phyloP scores from a whole-genome alignment of 2,888 invertebrate genomes.

The Xestoiulus laeticollis region DNA sequence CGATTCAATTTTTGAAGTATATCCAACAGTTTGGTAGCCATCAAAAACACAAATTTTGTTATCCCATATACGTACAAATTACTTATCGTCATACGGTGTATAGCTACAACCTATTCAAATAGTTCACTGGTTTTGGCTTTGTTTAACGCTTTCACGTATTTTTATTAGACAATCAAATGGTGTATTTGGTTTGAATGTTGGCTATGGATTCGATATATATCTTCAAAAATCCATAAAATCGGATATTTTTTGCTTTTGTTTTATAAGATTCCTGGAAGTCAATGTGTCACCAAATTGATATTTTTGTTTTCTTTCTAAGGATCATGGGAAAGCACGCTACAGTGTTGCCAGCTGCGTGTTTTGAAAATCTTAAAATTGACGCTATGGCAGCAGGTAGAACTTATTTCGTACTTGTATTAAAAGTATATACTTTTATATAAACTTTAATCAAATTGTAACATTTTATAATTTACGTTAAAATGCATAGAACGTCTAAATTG shows the following conservation, averaged over 20 bases:
- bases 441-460: too few relatives aligned
- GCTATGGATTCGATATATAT: not conserved
- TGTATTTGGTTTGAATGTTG: not conserved
- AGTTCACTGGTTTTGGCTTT: not conserved
- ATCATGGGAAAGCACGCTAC: too few relatives aligned
- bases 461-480: too few relatives aligned
- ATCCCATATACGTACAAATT: conserved; percentile 12
- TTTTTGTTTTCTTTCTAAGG: too few relatives aligned
- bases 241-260: not conserved
- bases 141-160: not conserved
- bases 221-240: not conserved
- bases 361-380: too few relatives aligned
- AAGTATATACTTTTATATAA: too few relatives aligned
- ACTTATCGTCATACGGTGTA: not conserved
- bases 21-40: conserved; percentile 39
- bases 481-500: too few relatives aligned
- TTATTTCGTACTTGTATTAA: too few relatives aligned
- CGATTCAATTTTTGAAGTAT: conserved; percentile 1
- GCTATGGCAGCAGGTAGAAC: too few relatives aligned
- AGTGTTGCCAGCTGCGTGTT: too few relatives aligned
- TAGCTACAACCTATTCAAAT: not conserved
- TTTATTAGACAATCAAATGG: not conserved
- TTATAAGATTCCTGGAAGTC: not conserved
- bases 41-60: conserved; percentile 13
- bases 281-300: not conserved